Evolutionary conservation across 92 coral and sea anemone genomes (phyloP), one percentile per base, ranked within the genome.

Genomic region (Phenganax subtilis): DNA sequence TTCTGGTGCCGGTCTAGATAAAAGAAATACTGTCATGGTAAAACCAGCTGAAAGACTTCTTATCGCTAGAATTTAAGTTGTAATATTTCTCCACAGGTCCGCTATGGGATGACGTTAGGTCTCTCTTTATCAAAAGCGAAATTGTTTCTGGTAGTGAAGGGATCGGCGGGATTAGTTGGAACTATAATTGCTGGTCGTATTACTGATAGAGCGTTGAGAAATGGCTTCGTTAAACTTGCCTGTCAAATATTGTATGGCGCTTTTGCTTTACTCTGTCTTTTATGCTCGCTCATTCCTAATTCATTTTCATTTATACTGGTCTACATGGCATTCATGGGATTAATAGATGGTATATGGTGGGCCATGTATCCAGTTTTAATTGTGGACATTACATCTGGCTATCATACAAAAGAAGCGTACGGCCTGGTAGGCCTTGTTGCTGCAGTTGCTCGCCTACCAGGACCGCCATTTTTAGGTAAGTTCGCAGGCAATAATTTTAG

Each of bases 401-500:
- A 27, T 8, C 71, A 16, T 14, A 1, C 71, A 31, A 53, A 60
- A 31, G 70, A 77, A 58, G 82, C 82, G 9, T 77, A 56, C 54
- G 57, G 56, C 54, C 62, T 62, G 57, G 52, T 57, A 15, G 17
- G 10, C 8, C 6, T 58, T 53, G 59, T 77, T 37, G 15, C 47
- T 10, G 70, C 82, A 14, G 60, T 77, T 3, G 82, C 16, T 12
- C 31, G 53, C 28, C 72, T 77, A 31, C 70, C 72, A 29, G 82
- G 82, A 8, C 82, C 82, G 4, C 82, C 82, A 77, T 15, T 53
- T 58, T 55, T 47, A 59, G 82, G 82, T 77, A 62, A 37, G 55
- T 61, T 61, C n/a, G 8, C 47, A 37, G 47, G 47, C 47, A 37
- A 5, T 37, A 37, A 37, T 37, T 37, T 37, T 37, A 37, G 47